Evolutionary conservation across 2,888 invertebrate genomes (phyloP).

Genomic region (Bombylius major): DNA sequence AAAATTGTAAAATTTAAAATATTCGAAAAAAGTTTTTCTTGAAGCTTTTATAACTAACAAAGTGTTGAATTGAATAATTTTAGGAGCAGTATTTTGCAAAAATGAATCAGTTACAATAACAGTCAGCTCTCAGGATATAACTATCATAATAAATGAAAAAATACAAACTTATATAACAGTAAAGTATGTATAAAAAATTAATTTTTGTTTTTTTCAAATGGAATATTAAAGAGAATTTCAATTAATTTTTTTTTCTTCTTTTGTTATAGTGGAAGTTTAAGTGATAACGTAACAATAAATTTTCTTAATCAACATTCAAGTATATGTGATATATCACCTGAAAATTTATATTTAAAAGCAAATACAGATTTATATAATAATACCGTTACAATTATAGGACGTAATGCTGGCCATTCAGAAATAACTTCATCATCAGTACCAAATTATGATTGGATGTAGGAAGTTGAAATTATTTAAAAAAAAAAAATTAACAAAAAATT

Average conservation of each 20-base stretch:
- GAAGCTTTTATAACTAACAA: too few relatives aligned
- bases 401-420: slow-evolving; percentile 53
- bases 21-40: too few relatives aligned
- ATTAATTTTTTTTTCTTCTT: background rate
- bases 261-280: slow-evolving; percentile 17
- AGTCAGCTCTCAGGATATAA: too few relatives aligned
- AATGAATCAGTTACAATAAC: too few relatives aligned
- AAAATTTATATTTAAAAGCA: slow-evolving; percentile 35
- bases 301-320: slow-evolving; percentile 51
- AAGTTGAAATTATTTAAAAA: slow-evolving; percentile 19
- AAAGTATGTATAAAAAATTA: too few relatives aligned
- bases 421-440: slow-evolving; percentile 49
- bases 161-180: too few relatives aligned
- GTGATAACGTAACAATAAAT: slow-evolving; percentile 37
- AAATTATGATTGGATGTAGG: slow-evolving; percentile 33
- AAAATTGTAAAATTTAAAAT: too few relatives aligned
- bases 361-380: slow-evolving; percentile 31
- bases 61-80: too few relatives aligned
- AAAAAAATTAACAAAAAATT: background rate
- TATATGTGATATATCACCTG: slow-evolving; percentile 45
- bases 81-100: too few relatives aligned
- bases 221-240: too few relatives aligned
- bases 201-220: too few relatives aligned
- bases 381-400: slow-evolving; percentile 45
- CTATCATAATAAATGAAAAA: too few relatives aligned